These are phyloP conservation scores for Thecophora atra DNA, from an alignment of 2,888 invertebrate genomes.

Conservation along the genomic window DNA sequence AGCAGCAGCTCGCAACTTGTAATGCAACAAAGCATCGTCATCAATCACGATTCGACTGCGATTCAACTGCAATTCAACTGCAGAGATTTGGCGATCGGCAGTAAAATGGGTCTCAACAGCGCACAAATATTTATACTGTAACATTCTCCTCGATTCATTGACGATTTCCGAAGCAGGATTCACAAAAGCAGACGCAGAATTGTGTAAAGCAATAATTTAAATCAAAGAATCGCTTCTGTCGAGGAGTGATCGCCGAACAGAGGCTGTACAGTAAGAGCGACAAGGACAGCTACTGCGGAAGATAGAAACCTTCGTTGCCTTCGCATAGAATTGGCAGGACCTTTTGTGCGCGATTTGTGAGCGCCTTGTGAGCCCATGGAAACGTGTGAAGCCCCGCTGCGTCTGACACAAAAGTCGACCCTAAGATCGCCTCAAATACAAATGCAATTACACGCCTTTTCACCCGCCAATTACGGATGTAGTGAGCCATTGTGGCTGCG, in stretches of 20 bases:
- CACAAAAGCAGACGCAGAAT: background rate
- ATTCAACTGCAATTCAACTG: slow-evolving; percentile 26
- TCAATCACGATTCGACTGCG: slow-evolving; percentile 40
- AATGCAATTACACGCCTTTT: slow-evolving; percentile 65
- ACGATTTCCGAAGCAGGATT: background rate
- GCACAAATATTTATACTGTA: slow-evolving; percentile 61
- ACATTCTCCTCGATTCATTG: slow-evolving; percentile 37
- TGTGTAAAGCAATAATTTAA: too few relatives aligned
- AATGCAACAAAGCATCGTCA: slow-evolving; percentile 6
- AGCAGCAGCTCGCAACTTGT: background rate
- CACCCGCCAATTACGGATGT: slow-evolving; percentile 41
- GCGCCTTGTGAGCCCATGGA: background rate
- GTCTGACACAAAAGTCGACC: slow-evolving; percentile 39
- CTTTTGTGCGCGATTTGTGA: background rate
- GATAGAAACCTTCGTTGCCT: background rate
- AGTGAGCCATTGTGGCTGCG: slow-evolving; percentile 28
- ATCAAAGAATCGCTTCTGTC: too few relatives aligned
- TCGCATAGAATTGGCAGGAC: background rate
- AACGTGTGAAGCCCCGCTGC: background rate
- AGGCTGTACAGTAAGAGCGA: too few relatives aligned
- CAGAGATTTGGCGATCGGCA: slow-evolving; percentile 36
- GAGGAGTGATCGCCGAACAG: background rate
- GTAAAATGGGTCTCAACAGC: slow-evolving; percentile 52
- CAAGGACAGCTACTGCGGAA: too few relatives aligned
- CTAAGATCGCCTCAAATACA: slow-evolving; percentile 48